Percentiles rank a stretch among this genome's conserved stretches.
Conservation (phyloP, 2,113 vertebrate species). For the Scatophagus argus region DNA sequence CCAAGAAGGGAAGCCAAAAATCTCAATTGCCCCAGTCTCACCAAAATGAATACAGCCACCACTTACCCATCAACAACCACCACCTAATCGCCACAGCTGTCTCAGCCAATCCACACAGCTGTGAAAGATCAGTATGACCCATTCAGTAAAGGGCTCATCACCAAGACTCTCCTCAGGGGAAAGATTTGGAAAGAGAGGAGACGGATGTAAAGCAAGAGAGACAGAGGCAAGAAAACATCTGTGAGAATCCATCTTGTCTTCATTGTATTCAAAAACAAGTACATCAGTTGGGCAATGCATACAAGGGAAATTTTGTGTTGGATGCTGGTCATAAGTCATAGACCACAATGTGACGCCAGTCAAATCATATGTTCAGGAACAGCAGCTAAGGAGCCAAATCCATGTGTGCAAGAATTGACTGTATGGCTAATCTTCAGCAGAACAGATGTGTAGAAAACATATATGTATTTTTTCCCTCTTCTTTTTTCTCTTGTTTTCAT, state of each 20-base stretch:
- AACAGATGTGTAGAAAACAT: neutral
- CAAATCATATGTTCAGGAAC: neutral
- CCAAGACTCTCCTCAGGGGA: slow-evolving; percentile 36
- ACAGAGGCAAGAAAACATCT: slow-evolving; percentile 61
- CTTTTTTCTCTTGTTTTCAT: slow-evolving; percentile 23
- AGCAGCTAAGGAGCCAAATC: neutral
- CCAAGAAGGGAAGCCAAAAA: no score
- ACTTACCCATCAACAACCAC: slow-evolving; percentile 38
- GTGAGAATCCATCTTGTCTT: slow-evolving; percentile 47
- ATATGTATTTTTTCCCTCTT: neutral
- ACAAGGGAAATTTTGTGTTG: neutral
- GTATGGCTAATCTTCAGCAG: neutral
- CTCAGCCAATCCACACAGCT: slow-evolving; percentile 68
- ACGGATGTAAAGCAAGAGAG: slow-evolving; percentile 13
- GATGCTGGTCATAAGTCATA: neutral
- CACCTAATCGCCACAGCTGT: slow-evolving; percentile 67
- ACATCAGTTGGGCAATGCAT: slow-evolving; percentile 11
- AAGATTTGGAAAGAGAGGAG: slow-evolving; percentile 38
- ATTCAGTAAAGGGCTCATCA: slow-evolving; percentile 19
- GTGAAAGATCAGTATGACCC: slow-evolving; percentile 42
- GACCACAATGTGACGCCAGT: neutral
- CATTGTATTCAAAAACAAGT: slow-evolving; percentile 36
- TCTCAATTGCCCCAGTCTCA: no score
- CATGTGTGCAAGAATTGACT: neutral
- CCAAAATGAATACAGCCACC: neutral